Conservation (phyloP, 2,113 vertebrate species). For the Xerus inauris region DNA sequence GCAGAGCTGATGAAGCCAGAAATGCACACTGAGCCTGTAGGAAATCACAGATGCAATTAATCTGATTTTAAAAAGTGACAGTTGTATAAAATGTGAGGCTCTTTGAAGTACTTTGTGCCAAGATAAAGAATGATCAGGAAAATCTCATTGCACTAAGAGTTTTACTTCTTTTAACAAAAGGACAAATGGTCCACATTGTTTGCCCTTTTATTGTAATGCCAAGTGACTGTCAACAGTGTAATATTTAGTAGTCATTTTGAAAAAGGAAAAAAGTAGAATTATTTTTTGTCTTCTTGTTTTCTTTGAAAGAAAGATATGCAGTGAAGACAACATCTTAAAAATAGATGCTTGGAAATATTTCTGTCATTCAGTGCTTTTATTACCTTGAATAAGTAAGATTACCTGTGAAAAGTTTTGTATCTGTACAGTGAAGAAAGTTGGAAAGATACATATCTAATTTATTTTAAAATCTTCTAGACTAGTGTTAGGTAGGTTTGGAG, state of each 20-base stretch:
- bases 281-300: background rate
- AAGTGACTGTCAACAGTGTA: background rate
- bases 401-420: background rate
- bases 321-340: background rate
- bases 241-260: background rate
- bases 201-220: background rate
- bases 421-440: background rate
- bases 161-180: background rate
- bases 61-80: constrained; percentile 2
- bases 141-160: background rate
- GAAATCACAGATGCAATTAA: background rate
- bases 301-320: background rate
- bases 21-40: background rate
- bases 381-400: background rate
- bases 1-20: background rate
- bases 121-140: background rate
- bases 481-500: background rate
- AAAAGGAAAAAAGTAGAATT: background rate
- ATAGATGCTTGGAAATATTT: background rate
- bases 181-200: background rate
- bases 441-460: background rate
- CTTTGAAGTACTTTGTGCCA: background rate
- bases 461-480: background rate
- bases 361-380: background rate
- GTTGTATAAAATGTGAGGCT: background rate